Evolutionary conservation across 2,797 vertebrate species (phyloP), one percentile per base, ranked within the genome.

Genomic region (Melanotaenia maccullochi): DNA sequence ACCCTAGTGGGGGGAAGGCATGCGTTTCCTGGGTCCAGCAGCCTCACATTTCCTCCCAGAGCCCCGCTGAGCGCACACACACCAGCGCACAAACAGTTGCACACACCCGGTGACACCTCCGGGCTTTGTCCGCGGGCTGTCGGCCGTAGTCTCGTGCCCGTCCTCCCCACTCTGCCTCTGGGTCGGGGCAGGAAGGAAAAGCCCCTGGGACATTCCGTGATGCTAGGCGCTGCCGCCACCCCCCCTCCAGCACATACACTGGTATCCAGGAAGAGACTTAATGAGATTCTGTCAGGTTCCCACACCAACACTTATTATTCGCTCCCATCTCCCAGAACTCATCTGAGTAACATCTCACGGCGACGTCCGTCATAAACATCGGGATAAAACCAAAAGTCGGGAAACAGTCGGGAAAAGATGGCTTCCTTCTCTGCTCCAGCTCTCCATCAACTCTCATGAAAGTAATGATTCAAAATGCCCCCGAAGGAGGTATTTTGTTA

Each of bases 191-290:
- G 94, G 94, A 96, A 95, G 94, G 94, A 75, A 90, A 86, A 87
- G 91, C 66, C 78, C 85, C 93, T 91, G 93, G 91, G 91, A 95
- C 94, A 97, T 98, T 97, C 97, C 96, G 96, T 96, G 93, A 95
- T 95, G 96, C 96, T 96, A 96, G 96, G 93, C 71, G 47, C 83
- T 55, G 33, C 79, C 77, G 49, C 72, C 67, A 56, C 38, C 5
- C 35, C 54, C 68, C 59, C 58, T 0, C 42, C 35, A 24, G 52
- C 70, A 66, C 25, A 47, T 73, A 59, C 68, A 63, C 57, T 63
- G 71, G 78, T 87, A 69, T 84, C 82, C 88, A 89, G 89, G 85
- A 86, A 89, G 83, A 77, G 76, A 86, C 62, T 87, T 88, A 89
- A 89, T 93, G 85, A 87, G 82, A 87, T 87, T 87, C 78, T 54